These are phyloP conservation scores for Camelus dromedarius DNA, from an alignment of 2,113 vertebrate species.

Conservation along the genomic window DNA sequence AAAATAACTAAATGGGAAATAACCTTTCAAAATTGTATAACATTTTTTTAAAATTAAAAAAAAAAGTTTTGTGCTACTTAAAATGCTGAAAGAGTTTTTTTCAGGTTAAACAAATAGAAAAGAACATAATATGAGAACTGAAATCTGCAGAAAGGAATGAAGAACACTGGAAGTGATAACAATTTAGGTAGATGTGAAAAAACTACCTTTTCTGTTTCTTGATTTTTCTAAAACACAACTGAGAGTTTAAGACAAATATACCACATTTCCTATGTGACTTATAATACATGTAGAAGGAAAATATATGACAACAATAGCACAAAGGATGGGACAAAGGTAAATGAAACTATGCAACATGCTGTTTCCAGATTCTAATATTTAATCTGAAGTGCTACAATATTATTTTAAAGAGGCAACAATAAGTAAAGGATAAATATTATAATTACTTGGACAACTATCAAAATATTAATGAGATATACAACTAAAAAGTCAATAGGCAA, in stretches of 20 bases:
- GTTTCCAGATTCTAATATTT: background rate
- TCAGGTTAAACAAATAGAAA: background rate
- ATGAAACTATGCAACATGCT: background rate
- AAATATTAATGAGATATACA: background rate
- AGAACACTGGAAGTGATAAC: background rate
- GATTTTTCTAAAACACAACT: background rate
- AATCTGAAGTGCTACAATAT: background rate
- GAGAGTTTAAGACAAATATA: background rate
- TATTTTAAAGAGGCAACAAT: background rate
- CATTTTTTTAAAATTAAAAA: no score
- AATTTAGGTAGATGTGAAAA: background rate
- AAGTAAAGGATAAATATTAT: background rate
- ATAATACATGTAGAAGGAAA: background rate
- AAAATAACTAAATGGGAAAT: no score
- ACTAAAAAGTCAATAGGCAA: background rate
- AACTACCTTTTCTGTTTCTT: background rate
- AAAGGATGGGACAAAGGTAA: background rate
- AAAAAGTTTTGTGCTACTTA: background rate
- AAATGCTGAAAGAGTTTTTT: background rate
- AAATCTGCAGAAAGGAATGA: background rate
- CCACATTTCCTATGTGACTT: background rate
- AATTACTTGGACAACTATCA: background rate
- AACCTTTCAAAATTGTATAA: no score
- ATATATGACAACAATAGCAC: background rate
- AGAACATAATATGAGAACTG: background rate